These are phyloP conservation scores for Drosophila obscura DNA, from an alignment of 1,140 invertebrate species.

Conservation along the genomic window DNA sequence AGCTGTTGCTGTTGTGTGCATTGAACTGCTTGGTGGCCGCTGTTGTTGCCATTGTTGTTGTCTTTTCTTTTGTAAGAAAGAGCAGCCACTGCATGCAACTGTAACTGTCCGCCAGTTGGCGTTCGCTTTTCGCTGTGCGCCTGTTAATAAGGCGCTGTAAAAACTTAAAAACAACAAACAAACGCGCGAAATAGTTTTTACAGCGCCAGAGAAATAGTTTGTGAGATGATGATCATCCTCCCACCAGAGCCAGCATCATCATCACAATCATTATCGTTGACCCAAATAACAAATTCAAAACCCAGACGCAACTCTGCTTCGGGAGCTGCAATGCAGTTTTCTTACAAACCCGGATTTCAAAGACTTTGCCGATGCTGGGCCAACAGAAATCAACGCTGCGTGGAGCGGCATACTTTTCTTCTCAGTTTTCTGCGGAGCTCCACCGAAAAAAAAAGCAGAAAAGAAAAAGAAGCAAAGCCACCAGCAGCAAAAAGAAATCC, in stretches of 20 bases:
- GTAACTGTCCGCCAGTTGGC: conserved; percentile 31
- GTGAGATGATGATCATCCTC: conserved; percentile 9
- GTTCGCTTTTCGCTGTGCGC: conserved; percentile 67
- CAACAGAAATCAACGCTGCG: conserved; percentile 71
- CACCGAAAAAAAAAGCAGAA: conserved; percentile 23
- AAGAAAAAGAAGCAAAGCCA: conserved; percentile 31
- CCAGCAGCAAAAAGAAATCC: conserved; percentile 44
- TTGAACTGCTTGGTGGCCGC: conserved; percentile 61
- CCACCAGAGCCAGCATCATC: conserved; percentile 2
- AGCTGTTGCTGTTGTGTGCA: conserved; percentile 48
- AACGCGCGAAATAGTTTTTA: conserved; percentile 69
- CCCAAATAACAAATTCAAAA: conserved; percentile 64
- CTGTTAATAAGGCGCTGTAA: conserved; percentile 81
- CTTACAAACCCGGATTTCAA: conserved; percentile 83
- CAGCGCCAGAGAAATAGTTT: conserved; percentile 50
- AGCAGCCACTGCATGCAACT: conserved; percentile 52
- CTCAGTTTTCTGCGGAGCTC: conserved; percentile 12
- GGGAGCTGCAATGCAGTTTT: conserved; percentile 64
- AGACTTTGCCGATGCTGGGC: conserved; percentile 79
- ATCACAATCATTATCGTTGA: conserved; percentile 41
- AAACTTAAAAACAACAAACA: conserved; percentile 81
- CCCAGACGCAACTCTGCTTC: conserved; percentile 38
- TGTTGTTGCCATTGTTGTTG: conserved; percentile 50
- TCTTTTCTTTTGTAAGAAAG: conserved; percentile 69
- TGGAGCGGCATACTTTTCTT: conserved; percentile 61